Percentiles rank a stretch among this genome's conserved stretches.
phyloP scores from a whole-genome alignment of 2,113 vertebrate species.

The Gorilla gorilla region DNA sequence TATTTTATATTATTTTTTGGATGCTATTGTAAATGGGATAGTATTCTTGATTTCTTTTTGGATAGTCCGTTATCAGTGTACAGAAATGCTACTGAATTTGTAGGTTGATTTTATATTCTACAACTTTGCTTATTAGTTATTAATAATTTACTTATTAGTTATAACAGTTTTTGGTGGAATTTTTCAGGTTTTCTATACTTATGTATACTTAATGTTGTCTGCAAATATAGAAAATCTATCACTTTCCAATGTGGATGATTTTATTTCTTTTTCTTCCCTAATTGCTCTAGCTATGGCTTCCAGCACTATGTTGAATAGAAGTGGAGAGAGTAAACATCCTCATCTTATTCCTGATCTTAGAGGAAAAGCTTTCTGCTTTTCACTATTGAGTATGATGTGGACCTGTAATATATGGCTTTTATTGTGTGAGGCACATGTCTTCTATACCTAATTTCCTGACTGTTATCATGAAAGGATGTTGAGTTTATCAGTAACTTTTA shows the following conservation, averaged over 20 bases:
- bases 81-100: neutral
- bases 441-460: neutral
- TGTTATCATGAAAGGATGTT: neutral
- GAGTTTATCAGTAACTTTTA: neutral
- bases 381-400: neutral
- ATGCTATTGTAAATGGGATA: neutral
- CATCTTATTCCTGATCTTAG: neutral
- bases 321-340: neutral
- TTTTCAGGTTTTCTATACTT: neutral
- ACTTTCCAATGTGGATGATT: neutral
- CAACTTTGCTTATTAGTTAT: neutral
- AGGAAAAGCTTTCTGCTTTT: neutral
- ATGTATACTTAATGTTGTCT: neutral
- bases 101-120: neutral
- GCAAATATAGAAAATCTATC: neutral
- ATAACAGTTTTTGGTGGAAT: neutral
- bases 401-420: neutral
- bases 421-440: neutral
- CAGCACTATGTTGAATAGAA: neutral
- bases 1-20: neutral
- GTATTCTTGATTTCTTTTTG: neutral
- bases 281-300: neutral
- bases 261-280: neutral
- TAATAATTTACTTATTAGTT: neutral
- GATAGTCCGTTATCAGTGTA: neutral